Conservation (phyloP, 2,888 invertebrate species). For the Diarsia dahlii region DNA sequence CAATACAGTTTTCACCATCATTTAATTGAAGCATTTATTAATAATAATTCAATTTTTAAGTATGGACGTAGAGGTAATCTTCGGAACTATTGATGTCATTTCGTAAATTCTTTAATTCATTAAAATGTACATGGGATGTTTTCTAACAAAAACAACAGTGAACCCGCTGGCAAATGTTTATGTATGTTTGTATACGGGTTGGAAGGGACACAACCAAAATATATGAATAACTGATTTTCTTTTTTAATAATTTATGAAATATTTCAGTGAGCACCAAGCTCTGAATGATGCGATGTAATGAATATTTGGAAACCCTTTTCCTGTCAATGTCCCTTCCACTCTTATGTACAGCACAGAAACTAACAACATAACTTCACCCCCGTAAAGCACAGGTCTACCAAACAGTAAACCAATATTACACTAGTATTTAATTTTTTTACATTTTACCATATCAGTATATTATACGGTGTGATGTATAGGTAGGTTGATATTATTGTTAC, state of each 20-base stretch:
- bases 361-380: not conserved
- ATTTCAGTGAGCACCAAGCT: too few species aligned
- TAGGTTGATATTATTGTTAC: not conserved
- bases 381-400: not conserved
- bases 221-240: too few species aligned
- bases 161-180: not conserved
- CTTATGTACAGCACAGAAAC: not conserved
- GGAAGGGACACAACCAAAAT: too few species aligned
- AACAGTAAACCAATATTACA: not conserved
- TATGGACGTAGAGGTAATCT: not conserved
- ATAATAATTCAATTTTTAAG: not conserved
- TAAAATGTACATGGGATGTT: not conserved
- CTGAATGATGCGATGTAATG: too few species aligned
- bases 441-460: not conserved
- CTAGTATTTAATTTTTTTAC: not conserved
- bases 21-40: not conserved
- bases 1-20: not conserved
- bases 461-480: not conserved
- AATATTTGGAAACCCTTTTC: too few species aligned
- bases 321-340: too few species aligned
- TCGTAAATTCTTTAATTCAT: not conserved
- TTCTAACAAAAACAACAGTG: not conserved
- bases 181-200: not conserved
- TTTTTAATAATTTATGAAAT: too few species aligned
- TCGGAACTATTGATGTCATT: not conserved